phyloP scores from a whole-genome alignment of 2,888 invertebrate species.

The Tipula unca region DNA sequence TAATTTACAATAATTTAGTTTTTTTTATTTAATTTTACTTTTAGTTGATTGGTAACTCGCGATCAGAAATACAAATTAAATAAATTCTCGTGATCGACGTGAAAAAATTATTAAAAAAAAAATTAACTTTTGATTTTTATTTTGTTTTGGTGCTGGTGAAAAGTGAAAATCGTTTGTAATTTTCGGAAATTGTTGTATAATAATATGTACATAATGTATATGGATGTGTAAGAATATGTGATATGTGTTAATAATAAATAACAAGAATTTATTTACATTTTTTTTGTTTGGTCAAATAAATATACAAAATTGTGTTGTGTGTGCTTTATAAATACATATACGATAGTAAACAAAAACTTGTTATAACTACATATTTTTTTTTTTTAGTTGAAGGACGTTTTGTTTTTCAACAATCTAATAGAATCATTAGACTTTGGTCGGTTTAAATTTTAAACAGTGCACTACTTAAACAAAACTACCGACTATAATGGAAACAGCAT shows the following conservation, averaged over 20 bases:
- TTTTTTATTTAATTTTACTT: not conserved
- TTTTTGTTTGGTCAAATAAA: not conserved
- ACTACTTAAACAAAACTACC: not conserved
- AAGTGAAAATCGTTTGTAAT: not conserved
- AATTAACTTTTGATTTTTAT: not conserved
- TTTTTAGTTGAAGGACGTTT: not conserved
- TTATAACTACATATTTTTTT: not conserved
- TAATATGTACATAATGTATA: not conserved
- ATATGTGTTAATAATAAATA: not conserved
- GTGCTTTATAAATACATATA: not conserved
- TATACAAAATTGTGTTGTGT: not conserved
- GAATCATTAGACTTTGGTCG: not conserved
- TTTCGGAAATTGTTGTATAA: not conserved
- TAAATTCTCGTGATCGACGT: not conserved
- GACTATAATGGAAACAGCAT: constrained; percentile 37
- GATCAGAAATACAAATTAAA: not conserved
- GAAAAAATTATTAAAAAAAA: not conserved
- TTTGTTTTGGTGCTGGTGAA: not conserved
- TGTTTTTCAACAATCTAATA: not conserved
- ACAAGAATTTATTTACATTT: not conserved
- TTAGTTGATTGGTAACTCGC: constrained; percentile 4
- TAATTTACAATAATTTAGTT: not conserved
- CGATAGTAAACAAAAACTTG: not conserved
- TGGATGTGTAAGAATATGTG: not conserved
- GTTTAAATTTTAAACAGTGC: not conserved